Evolutionary conservation across 92 coral and sea anemone genomes (phyloP), one percentile per base, ranked within the genome.

Genomic region (Parazoanthus darwini): DNA sequence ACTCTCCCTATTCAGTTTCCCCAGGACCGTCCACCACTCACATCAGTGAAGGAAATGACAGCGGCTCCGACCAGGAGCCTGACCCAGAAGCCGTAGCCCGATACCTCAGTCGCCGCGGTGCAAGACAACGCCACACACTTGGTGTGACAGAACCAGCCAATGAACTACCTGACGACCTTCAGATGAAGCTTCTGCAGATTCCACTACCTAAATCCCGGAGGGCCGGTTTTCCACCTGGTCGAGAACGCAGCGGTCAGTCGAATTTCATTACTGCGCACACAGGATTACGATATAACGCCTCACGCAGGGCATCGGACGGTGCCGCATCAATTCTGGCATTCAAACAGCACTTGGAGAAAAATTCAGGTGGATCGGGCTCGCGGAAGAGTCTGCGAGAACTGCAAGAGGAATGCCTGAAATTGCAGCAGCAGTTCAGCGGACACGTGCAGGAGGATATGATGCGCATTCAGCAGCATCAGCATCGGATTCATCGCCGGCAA

Each of bases 61-160:
- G 99, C 79, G 99, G 99, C 51, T 97, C 99, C 0, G 99, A 97
- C 81, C 98, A 95, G 78, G 99, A 97, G 79, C 99, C 99, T 1
- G 99, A 97, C 78, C 97, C 96, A 22, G 99, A 97, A 70, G 98
- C 98, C 16, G 94, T 97, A 39, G 99, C 97, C 8, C 95, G 97
- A 15, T 97, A 97, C 87, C 82, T 97, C 88, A 93, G 93, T 71
- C 84, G 93, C 87, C 96, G 99, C 33, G 99, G 99, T 42, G 92
- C 94, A 68, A 89, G 96, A 73, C 96, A 97, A 75, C 96, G 99
- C 44, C 99, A 97, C 93, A 97, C 99, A 15, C 90, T 94, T 1
- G 98, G 97, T 11, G 95, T 93, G 46, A 93, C 92, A 50, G 93
- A 93, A 59, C 94, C 96, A 29, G 92, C 98, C 48, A 91, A 94